Base-by-base conservation (phyloP, 2,113 vertebrate species). In the Onychostoma macrolepis region DNA sequence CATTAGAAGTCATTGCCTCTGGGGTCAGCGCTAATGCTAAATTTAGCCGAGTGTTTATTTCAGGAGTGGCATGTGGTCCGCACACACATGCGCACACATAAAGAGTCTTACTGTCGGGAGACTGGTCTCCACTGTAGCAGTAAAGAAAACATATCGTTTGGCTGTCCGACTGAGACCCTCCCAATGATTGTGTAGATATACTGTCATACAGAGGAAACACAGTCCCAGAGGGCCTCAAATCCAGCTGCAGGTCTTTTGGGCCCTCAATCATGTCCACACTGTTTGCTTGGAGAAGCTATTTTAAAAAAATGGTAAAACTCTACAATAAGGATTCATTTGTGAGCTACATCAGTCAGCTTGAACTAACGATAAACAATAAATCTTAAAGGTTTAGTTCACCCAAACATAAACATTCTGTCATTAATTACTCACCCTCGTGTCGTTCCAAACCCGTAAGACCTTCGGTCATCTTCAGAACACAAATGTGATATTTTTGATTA, bases 1-100 rank as follows among this genome's bases (percentile, higher is more conserved):
- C 87, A 88, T 91, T 90, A 91, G 67, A 79, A 87, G 81, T 85
- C 72, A 84, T 30, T 75, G 85, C 85, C 87, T 89, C 76, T 71
- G 63, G 63, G 89, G 91, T 90, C 83, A 84, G 61, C 79, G 72
- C 78, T 84, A 87, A 77, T 48, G 86, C 91, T 92, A 92, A 88
- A 92, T 90, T 88, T 92, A 91, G 86, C 85, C 43, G 56, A 43
- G 85, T 90, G 87, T 92, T 92, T 92, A 92, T 91, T 92, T 91
- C 89, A 77, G 84, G 86, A 87, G 77, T 76, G 86, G 87, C 85
- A 85, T 87, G 89, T 87, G 87, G 80, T 76, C 84, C 28, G 69
- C 87, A 74, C 84, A 76, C 84, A 81, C 30, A 83, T 76, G 80
- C 28, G 69, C 87, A 74, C 84, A 76, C 84, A 81, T 36, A 83